Evolutionary conservation across 2,797 vertebrate genomes (phyloP), one percentile per base, ranked within the genome.

Genomic region (Mormyrops boulengeri): DNA sequence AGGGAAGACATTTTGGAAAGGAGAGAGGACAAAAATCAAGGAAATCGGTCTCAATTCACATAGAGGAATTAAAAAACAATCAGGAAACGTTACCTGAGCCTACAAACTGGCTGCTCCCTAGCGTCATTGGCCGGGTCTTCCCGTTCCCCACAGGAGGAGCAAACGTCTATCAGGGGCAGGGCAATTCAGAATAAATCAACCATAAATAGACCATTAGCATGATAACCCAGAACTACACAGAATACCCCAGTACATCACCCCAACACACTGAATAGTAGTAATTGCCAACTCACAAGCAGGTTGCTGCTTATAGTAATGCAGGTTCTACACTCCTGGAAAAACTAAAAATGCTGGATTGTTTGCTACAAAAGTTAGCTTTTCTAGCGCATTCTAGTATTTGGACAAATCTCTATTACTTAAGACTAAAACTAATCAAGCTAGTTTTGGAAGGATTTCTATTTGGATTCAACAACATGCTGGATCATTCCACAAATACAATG

Each of bases 81-180:
- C 4, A 62, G 2, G 22, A 82, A 19, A 50, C 0, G 34, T 41
- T 97, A 99, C 98, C 97, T 96, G 97, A 95, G 93, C 97, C 95
- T 94, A 96, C 97, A 89, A 99, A 99, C 94, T 97, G 97, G 92
- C 97, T 95, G 92, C 97, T 97, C 0, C 96, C 95, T 80, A 99
- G 96, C 87, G 97, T 96, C 73, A 97, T 95, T 0, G 97, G 96
- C 94, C 97, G 96, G 94, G 96, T 97, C 95, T 98, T 99, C 90
- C 98, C 98, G 88, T 97, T 98, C 92, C 97, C 94, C 93, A 97
- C 97, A 17, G 98, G 97, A 92, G 97, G 95, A 30, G 98, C 98
- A 94, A 99, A 99, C 98, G 99, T 99, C 98, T 99, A 96, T 94
- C 91, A 92, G 92, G 84, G 93, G 47, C 49, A 90, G 47, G 88